Percentiles rank a stretch among this genome's conserved stretches.
Conservation (phyloP, 2,113 vertebrate genomes). For the Salvelinus sp. region DNA sequence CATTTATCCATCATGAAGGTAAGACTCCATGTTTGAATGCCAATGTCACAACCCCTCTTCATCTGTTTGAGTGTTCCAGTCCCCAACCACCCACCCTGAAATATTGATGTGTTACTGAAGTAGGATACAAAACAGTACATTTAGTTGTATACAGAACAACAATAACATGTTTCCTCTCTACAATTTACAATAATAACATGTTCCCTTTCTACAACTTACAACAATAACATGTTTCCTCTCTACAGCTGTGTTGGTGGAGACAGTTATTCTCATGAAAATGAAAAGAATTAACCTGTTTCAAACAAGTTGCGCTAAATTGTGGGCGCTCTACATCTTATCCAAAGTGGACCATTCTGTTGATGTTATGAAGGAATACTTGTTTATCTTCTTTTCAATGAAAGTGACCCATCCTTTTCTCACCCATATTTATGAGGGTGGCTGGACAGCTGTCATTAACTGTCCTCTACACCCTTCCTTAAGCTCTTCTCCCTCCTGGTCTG, state of each 20-base stretch:
- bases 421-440: background rate
- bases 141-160: background rate
- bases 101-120: background rate
- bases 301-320: conserved; percentile 50
- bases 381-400: conserved; percentile 9
- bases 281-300: background rate
- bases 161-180: background rate
- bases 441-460: background rate
- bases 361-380: conserved; percentile 43
- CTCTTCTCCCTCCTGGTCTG: background rate
- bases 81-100: conserved; percentile 31
- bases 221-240: background rate
- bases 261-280: background rate
- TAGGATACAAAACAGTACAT: background rate
- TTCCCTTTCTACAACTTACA: background rate
- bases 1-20: conserved; percentile 37
- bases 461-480: background rate
- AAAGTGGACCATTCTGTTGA: conserved; percentile 34
- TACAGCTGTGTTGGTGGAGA: background rate
- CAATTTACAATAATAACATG: background rate
- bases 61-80: conserved; percentile 35
- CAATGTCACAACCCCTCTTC: conserved; percentile 53
- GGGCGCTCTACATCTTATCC: conserved; percentile 40
- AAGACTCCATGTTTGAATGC: conserved; percentile 45
- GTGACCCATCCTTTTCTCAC: background rate